Percentiles rank a stretch among this genome's conserved stretches.
Conservation (phyloP, 2,888 invertebrate genomes). For the Xanthorhoe designata region DNA sequence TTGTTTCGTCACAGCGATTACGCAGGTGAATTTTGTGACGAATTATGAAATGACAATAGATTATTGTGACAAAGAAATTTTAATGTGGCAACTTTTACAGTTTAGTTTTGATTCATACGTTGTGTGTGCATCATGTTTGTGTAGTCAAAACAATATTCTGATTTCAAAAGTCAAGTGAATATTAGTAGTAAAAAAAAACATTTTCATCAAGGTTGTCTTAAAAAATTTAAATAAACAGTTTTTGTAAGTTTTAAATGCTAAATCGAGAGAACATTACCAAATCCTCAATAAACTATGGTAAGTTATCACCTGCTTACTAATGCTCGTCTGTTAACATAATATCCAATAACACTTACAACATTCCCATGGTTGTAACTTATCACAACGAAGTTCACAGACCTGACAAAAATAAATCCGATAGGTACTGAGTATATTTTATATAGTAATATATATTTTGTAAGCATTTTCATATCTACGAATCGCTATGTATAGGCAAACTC, state of each 20-base stretch:
- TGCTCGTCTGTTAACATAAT: conserved; percentile 27
- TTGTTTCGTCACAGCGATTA: conserved; percentile 61
- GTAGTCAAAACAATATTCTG: conserved; percentile 8
- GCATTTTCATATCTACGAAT: conserved; percentile 74
- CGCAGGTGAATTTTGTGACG: conserved; percentile 60
- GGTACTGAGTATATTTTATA: conserved; percentile 41
- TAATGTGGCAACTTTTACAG: conserved; percentile 39
- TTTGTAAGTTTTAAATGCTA: neutral
- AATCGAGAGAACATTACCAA: conserved; percentile 6
- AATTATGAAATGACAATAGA: conserved; percentile 24
- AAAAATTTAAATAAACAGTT: neutral
- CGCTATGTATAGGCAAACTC: conserved; percentile 60
- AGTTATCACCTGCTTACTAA: conserved; percentile 31
- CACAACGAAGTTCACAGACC: conserved; percentile 31
- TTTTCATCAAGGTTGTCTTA: neutral
- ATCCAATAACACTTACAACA: conserved; percentile 34
- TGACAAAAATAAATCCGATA: conserved; percentile 38
- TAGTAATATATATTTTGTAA: conserved; percentile 37
- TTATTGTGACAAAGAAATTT: conserved; percentile 50
- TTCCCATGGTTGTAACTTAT: conserved; percentile 29
- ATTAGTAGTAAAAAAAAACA: neutral
- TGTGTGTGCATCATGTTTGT: conserved; percentile 48
- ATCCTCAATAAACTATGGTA: conserved; percentile 27
- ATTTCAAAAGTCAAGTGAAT: neutral
- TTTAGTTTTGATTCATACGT: conserved; percentile 43